These are phyloP conservation scores for Drosophila paracracens DNA, from an alignment of 2,888 invertebrate genomes.

Conservation along the genomic window DNA sequence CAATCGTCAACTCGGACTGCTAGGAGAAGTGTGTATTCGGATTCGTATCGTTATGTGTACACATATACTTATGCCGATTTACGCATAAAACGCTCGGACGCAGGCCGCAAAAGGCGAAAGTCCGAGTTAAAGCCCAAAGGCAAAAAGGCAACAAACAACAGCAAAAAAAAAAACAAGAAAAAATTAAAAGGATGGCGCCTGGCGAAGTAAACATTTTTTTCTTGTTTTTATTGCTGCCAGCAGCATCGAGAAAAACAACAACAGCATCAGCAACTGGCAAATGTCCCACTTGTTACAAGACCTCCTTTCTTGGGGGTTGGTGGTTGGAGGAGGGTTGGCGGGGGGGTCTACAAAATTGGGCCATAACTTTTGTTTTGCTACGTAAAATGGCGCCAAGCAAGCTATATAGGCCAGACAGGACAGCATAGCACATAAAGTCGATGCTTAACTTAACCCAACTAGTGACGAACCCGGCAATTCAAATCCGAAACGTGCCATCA, in stretches of 20 bases:
- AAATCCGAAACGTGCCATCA: conserved; percentile 72
- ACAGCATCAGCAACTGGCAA: conserved; percentile 68
- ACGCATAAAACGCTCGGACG: conserved; percentile 72
- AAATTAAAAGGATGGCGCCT: conserved; percentile 74
- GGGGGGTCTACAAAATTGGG: conserved; percentile 67
- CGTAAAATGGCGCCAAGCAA: conserved; percentile 79
- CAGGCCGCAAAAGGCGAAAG: conserved; percentile 37
- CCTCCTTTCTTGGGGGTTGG: conserved; percentile 2
- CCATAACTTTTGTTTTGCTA: conserved; percentile 79
- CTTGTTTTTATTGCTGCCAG: conserved; percentile 76
- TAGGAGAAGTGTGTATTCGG: conserved; percentile 17
- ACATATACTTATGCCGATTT: conserved; percentile 79
- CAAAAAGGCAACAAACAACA: conserved; percentile 38
- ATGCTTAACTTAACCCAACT: conserved; percentile 38
- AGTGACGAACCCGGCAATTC: conserved; percentile 58
- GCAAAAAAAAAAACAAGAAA: conserved; percentile 6
- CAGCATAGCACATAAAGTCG: conserved; percentile 47
- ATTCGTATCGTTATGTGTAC: conserved; percentile 70
- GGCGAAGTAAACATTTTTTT: conserved; percentile 71
- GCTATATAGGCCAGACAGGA: conserved; percentile 78
- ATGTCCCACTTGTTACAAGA: conserved; percentile 78
- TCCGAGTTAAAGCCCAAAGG: conserved; percentile 52
- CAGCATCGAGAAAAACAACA: conserved; percentile 65
- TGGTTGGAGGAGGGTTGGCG: conserved; percentile 8
- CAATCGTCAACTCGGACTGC: conserved; percentile 25